Evolutionary conservation across 2,113 vertebrate species (phyloP).

Genomic region (Phrynosoma platyrhinos): DNA sequence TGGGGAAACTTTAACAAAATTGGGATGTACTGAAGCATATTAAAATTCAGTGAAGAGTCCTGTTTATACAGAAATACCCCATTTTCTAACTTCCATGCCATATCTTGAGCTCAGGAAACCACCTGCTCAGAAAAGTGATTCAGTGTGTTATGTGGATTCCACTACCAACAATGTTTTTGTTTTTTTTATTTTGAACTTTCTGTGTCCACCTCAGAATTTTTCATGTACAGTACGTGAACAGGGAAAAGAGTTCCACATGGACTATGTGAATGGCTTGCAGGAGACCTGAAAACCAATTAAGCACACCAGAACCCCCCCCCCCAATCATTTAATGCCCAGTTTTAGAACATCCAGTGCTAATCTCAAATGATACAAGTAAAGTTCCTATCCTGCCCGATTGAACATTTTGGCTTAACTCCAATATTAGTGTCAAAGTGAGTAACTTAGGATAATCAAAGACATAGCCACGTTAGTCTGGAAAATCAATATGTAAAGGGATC

Average conservation of each 20-base stretch:
- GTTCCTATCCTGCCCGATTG: too few relatives aligned
- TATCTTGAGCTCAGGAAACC: not conserved
- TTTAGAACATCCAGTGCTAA: too few relatives aligned
- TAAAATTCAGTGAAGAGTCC: not conserved
- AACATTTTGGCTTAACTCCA: too few relatives aligned
- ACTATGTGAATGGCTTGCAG: not conserved
- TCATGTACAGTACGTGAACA: not conserved
- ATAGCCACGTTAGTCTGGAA: too few relatives aligned
- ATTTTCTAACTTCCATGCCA: not conserved
- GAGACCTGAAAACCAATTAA: not conserved
- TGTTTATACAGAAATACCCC: not conserved
- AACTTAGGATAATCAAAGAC: too few relatives aligned
- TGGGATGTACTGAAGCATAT: not conserved
- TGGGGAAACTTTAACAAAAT: not conserved
- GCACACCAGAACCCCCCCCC: not conserved
- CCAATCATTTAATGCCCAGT: not conserved
- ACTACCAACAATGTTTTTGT: not conserved
- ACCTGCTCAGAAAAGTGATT: not conserved
- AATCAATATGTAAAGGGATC: too few relatives aligned
- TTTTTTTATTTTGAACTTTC: not conserved
- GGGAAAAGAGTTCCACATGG: not conserved
- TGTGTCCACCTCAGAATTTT: not conserved
- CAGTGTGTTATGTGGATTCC: not conserved
- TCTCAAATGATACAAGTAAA: too few relatives aligned
- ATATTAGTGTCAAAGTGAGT: too few relatives aligned